Conservation (phyloP, 2,797 vertebrate species). For the Phoeniculus purpureus region DNA sequence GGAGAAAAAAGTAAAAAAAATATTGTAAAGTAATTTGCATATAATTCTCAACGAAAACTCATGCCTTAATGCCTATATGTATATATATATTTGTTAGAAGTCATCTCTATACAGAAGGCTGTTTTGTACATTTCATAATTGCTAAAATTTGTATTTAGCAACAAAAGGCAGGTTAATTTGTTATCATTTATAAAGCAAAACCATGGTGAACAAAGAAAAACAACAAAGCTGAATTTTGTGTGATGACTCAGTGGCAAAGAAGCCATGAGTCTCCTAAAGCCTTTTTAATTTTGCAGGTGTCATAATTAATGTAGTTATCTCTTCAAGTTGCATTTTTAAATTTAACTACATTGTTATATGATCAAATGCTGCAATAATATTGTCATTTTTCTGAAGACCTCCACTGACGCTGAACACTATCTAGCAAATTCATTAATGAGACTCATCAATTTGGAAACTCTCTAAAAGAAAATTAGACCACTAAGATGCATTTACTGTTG, state of each 20-base stretch:
- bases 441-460: slow-evolving; percentile 19
- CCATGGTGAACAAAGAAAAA: not conserved
- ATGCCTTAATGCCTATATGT: not conserved
- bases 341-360: not conserved
- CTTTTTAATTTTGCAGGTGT: not conserved
- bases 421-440: slow-evolving; percentile 50
- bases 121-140: not conserved
- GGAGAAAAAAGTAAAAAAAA: too few species aligned
- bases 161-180: not conserved
- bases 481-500: slow-evolving; percentile 29
- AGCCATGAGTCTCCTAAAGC: not conserved
- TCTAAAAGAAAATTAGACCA: not conserved
- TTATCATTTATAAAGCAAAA: accelerated
- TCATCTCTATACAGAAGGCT: not conserved
- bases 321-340: not conserved
- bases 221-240: not conserved
- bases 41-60: not conserved
- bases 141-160: not conserved
- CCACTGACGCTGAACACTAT: not conserved
- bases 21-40: not conserved
- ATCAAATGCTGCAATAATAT: not conserved
- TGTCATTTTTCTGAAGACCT: not conserved
- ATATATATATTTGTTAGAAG: not conserved
- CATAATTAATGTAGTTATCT: not conserved
- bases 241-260: not conserved